Evolutionary conservation across 2,797 vertebrate species (phyloP).

Genomic region (Lithobates sylvaticus): DNA sequence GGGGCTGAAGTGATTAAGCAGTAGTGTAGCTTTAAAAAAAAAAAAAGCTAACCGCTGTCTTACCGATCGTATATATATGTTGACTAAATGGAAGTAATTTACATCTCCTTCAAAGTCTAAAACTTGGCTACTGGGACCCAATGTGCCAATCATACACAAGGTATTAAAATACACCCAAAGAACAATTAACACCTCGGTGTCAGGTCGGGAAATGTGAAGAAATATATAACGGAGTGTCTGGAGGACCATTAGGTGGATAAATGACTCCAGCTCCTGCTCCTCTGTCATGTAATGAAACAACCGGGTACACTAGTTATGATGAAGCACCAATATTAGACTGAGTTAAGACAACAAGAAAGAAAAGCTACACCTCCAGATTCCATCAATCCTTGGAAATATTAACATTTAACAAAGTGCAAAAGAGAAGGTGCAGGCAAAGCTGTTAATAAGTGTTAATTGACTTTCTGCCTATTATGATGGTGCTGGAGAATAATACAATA

Average conservation of each 20-base stretch:
- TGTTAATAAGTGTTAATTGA: slow-evolving; percentile 46
- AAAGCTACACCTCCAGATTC: neutral
- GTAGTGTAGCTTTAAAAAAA: too few species aligned
- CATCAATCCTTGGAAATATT: slow-evolving; percentile 41
- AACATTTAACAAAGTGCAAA: slow-evolving; percentile 20
- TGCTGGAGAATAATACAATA: too few species aligned
- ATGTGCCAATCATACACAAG: too few species aligned
- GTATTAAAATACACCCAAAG: neutral
- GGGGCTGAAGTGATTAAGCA: too few species aligned
- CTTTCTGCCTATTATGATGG: too few species aligned
- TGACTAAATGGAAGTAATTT: too few species aligned
- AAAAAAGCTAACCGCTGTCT: too few species aligned
- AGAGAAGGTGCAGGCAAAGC: slow-evolving; percentile 18
- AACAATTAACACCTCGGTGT: slow-evolving; percentile 28
- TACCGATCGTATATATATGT: too few species aligned
- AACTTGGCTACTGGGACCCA: too few species aligned
- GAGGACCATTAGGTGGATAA: neutral
- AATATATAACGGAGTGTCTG: slow-evolving; percentile 13
- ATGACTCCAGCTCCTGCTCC: neutral
- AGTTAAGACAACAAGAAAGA: slow-evolving; percentile 14
- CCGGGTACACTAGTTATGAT: slow-evolving; percentile 20
- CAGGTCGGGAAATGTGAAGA: neutral
- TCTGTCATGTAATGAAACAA: slow-evolving; percentile 11
- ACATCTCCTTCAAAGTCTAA: too few species aligned
- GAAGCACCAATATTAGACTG: slow-evolving; percentile 29